Conservation (phyloP, 2,888 invertebrate species). For the Eupeodes latifasciatus region DNA sequence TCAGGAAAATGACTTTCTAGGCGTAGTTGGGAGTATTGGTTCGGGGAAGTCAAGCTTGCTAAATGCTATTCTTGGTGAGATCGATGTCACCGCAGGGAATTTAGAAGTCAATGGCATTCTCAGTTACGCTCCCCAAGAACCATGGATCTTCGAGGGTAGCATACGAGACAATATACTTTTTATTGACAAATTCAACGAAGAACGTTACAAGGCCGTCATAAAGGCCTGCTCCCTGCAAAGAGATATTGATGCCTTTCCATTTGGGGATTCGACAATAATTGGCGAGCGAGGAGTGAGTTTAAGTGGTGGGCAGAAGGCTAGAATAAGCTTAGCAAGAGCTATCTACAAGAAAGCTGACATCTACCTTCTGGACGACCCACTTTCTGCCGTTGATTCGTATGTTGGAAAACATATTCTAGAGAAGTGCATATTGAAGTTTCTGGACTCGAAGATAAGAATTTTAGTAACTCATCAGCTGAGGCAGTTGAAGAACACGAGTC, state of each 20-base stretch:
- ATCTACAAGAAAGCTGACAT: slow-evolving; percentile 89
- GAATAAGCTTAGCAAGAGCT: slow-evolving; percentile 89
- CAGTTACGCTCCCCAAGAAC: slow-evolving; percentile 90
- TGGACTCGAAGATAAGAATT: slow-evolving; percentile 87
- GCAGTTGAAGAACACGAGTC: slow-evolving; percentile 85
- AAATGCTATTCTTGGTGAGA: slow-evolving; percentile 89
- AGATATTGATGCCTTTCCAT: slow-evolving; percentile 87
- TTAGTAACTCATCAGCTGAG: slow-evolving; percentile 88
- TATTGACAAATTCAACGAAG: slow-evolving; percentile 88
- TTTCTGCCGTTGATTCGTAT: slow-evolving; percentile 89
- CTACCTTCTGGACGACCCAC: slow-evolving; percentile 89
- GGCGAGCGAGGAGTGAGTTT: slow-evolving; percentile 88
- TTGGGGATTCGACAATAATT: slow-evolving; percentile 84
- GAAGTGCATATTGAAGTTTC: slow-evolving; percentile 86
- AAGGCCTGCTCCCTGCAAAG: slow-evolving; percentile 86
- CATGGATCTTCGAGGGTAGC: slow-evolving; percentile 90
- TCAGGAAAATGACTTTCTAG: slow-evolving; percentile 64
- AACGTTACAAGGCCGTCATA: slow-evolving; percentile 83
- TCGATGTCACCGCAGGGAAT: slow-evolving; percentile 86
- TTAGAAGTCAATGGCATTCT: slow-evolving; percentile 86
- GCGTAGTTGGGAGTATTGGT: slow-evolving; percentile 89
- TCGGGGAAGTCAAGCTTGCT: slow-evolving; percentile 89
- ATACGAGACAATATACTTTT: slow-evolving; percentile 96
- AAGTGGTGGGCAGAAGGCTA: slow-evolving; percentile 89
- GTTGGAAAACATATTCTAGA: slow-evolving; percentile 90